Conservation (phyloP, 2,797 vertebrate genomes). For the Typhlichthys subterraneus region DNA sequence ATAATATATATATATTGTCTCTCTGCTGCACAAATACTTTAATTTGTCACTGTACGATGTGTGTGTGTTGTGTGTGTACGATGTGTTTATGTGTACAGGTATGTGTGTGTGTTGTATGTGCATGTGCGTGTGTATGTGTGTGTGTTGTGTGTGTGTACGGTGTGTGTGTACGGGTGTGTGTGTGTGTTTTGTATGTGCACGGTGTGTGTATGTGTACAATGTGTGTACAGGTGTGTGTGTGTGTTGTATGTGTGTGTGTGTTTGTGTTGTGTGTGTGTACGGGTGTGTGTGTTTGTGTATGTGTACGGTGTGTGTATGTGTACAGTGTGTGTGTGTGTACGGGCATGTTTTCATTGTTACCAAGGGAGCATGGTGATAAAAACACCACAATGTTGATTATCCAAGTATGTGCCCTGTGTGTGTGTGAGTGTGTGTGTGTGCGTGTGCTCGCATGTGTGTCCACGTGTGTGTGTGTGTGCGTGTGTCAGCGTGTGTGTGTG, state of each 20-base stretch:
- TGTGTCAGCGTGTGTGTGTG: no score
- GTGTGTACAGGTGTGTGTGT: no score
- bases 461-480: conserved; percentile 1
- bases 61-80: background rate
- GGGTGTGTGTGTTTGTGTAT: background rate
- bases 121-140: no score
- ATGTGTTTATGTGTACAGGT: background rate
- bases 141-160: no score
- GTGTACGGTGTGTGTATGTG: background rate
- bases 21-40: background rate
- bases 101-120: background rate
- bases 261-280: background rate
- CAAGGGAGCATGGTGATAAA: background rate
- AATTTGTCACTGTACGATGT: background rate
- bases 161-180: no score
- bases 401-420: background rate
- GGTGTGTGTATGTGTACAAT: no score
- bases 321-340: background rate
- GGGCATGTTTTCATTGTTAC: no score
- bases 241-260: no score
- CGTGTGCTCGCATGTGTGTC: conserved; percentile 1
- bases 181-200: no score
- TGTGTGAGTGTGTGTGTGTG: background rate
- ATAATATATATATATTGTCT: no score
- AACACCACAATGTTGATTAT: background rate